phyloP scores from a whole-genome alignment of 2,113 vertebrate genomes.

The Oreochromis spilurus region DNA sequence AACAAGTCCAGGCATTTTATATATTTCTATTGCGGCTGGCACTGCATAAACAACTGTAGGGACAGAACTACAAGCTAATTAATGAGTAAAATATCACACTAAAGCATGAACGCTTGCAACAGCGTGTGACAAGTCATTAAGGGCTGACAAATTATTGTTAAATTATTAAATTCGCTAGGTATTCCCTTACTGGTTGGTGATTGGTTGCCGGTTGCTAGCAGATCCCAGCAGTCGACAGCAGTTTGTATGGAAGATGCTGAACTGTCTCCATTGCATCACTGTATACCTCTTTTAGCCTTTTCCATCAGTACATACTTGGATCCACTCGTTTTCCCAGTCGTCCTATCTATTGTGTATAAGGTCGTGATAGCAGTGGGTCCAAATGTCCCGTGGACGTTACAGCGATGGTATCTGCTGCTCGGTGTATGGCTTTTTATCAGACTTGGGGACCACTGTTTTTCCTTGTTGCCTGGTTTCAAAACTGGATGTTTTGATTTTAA shows the following conservation, averaged over 20 bases:
- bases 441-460: not conserved
- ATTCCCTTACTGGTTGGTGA: not conserved
- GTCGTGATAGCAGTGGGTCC: not conserved
- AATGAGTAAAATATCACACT: not conserved
- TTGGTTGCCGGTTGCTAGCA: fast-evolving
- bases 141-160: not conserved
- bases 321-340: not conserved
- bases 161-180: not conserved
- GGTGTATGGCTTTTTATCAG: not conserved
- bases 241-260: not conserved
- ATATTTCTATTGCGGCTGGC: not conserved
- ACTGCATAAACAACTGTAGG: not conserved
- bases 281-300: not conserved
- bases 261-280: fast-evolving
- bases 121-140: not conserved
- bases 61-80: not conserved
- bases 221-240: not conserved
- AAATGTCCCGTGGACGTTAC: not conserved
- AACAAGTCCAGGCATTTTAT: not conserved
- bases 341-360: not conserved
- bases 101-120: not conserved
- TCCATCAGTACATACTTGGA: fast-evolving
- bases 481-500: not conserved
- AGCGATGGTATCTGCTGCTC: not conserved
- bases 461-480: not conserved